Evolutionary conservation across 2,888 invertebrate species (phyloP).

Genomic region (Drosophila affinis): DNA sequence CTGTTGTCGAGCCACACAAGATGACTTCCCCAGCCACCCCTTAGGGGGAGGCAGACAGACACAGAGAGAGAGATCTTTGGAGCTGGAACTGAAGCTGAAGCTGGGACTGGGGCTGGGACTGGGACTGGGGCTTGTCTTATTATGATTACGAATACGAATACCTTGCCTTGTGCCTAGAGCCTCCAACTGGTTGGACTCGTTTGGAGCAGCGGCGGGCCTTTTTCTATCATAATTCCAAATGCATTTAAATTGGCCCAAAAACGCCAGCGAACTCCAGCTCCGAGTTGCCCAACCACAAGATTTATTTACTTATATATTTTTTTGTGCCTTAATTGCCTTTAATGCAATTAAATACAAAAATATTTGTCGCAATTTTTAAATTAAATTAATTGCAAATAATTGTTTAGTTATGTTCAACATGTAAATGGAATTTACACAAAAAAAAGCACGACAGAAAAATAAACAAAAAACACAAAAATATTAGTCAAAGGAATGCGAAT

Average conservation of each 20-base stretch:
- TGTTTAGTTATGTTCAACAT: slow-evolving; percentile 56
- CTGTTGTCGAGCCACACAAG: slow-evolving; percentile 66
- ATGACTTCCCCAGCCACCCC: slow-evolving; percentile 55
- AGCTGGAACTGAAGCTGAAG: slow-evolving; percentile 8
- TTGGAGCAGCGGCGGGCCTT: slow-evolving; percentile 33
- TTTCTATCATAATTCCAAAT: slow-evolving; percentile 63
- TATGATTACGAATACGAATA: slow-evolving; percentile 39
- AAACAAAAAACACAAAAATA: slow-evolving; percentile 4
- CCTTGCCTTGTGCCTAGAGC: slow-evolving; percentile 31
- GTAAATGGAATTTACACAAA: slow-evolving; percentile 50
- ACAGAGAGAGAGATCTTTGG: slow-evolving; percentile 6
- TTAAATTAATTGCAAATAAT: slow-evolving; percentile 57
- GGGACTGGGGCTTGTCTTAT: slow-evolving; percentile 40
- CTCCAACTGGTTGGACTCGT: slow-evolving; percentile 70
- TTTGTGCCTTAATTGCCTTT: slow-evolving; percentile 61
- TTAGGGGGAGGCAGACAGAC: slow-evolving; percentile 10
- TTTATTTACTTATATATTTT: slow-evolving; percentile 55
- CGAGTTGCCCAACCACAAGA: slow-evolving; percentile 41
- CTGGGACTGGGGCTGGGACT: slow-evolving; percentile 12
- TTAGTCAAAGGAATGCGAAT: slow-evolving; percentile 12
- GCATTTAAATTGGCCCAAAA: slow-evolving; percentile 63
- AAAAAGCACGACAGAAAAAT: slow-evolving; percentile 6
- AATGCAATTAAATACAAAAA: slow-evolving; percentile 72
- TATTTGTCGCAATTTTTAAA: slow-evolving; percentile 53
- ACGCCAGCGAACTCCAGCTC: slow-evolving; percentile 31